These are phyloP conservation scores for Rambutsinella grinnellia DNA, from an alignment of 2,888 invertebrate species.

Conservation along the genomic window DNA sequence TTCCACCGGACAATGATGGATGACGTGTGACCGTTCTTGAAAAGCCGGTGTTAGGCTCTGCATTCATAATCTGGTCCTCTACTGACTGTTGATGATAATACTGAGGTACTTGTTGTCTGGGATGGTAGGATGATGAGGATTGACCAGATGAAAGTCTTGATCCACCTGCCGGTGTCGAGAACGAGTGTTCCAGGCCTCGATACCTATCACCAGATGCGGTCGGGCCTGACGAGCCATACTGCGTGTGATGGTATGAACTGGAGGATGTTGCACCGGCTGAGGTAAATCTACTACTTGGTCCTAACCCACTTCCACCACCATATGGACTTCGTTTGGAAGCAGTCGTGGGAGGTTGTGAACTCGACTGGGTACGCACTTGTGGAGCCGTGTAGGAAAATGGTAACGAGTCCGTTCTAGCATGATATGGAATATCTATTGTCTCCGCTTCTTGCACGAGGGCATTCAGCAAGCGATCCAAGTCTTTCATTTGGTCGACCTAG, in stretches of 20 bases:
- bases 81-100: conserved; percentile 46
- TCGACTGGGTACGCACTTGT: conserved; percentile 32
- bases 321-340: conserved; percentile 46
- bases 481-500: conserved; percentile 66
- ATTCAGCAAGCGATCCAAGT: conserved; percentile 63
- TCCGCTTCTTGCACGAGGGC: conserved; percentile 65
- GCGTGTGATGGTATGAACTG: conserved; percentile 19
- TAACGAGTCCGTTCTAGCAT: conserved; percentile 89
- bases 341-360: conserved; percentile 34
- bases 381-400: conserved; percentile 82
- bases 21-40: conserved; percentile 53
- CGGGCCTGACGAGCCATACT: conserved; percentile 34
- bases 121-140: conserved; percentile 24
- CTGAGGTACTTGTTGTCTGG: conserved; percentile 45
- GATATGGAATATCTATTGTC: conserved; percentile 77
- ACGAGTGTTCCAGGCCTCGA: conserved; percentile 30
- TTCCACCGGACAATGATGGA: conserved; percentile 34
- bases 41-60: conserved; percentile 47
- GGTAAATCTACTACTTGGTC: conserved; percentile 23
- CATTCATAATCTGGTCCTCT: conserved; percentile 53
- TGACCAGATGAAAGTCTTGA: conserved; percentile 32
- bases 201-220: conserved; percentile 22
- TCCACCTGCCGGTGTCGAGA: conserved; percentile 29
- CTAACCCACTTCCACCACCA: conserved; percentile 15
- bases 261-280: conserved; percentile 11